A percentile compares a stretch with the other conserved stretches of the same genome.
Evolutionary conservation across 2,888 invertebrate species (phyloP).

Genomic region (Tinea semifulvella): DNA sequence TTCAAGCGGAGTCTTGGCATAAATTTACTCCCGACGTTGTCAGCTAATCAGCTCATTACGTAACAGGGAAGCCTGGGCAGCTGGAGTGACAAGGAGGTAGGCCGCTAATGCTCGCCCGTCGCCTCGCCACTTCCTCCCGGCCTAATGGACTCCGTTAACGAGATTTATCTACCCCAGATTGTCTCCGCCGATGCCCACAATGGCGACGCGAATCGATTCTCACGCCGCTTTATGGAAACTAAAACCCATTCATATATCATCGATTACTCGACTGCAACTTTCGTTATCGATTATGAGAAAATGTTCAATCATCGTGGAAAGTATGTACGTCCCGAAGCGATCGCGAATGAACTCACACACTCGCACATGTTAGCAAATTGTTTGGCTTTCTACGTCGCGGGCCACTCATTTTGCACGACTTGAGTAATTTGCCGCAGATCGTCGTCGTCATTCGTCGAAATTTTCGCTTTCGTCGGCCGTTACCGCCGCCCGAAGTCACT

Average conservation of each 20-base stretch:
- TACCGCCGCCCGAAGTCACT: slow-evolving; percentile 21
- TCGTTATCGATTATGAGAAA: slow-evolving; percentile 13
- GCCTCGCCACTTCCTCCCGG: background rate
- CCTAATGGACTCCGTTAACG: slow-evolving; percentile 6
- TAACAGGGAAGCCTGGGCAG: slow-evolving; percentile 7
- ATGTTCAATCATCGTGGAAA: slow-evolving; percentile 14
- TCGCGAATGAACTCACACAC: slow-evolving; percentile 1
- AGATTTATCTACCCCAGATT: background rate
- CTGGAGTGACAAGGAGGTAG: background rate
- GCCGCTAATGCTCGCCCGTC: background rate
- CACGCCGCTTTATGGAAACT: background rate
- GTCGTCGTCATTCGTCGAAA: slow-evolving; percentile 18
- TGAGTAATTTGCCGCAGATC: slow-evolving; percentile 14
- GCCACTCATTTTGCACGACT: slow-evolving; percentile 15
- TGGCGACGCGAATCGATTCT: background rate
- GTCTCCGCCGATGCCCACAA: background rate
- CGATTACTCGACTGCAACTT: slow-evolving; percentile 7
- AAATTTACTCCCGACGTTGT: slow-evolving; percentile 7
- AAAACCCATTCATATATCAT: background rate
- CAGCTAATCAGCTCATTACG: slow-evolving; percentile 13
- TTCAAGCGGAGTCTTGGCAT: slow-evolving; percentile 8
- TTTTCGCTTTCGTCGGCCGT: slow-evolving; percentile 27
- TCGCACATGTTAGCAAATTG: slow-evolving; percentile 5
- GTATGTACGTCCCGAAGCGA: slow-evolving; percentile 1
- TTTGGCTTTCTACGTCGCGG: slow-evolving; percentile 12